Evolutionary conservation across 2,113 vertebrate genomes (phyloP).

Genomic region (Sapayoa aenigma): DNA sequence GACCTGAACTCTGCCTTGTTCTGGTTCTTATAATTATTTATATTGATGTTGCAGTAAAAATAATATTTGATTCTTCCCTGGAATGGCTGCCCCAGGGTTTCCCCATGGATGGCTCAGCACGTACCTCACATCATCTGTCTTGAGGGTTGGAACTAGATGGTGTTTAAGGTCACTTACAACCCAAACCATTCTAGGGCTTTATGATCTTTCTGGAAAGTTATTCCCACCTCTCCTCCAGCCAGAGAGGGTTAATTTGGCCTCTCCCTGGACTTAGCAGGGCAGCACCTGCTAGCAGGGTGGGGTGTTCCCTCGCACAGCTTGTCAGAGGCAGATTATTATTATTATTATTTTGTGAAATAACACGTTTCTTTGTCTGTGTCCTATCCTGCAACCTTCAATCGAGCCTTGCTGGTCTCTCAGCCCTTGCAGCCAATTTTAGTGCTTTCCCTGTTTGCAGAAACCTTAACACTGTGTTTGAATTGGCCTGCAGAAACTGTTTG

Average conservation of each 20-base stretch:
- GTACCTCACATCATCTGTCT: neutral
- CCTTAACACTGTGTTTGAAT: conserved; percentile 26
- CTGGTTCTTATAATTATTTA: neutral
- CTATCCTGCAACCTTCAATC: neutral
- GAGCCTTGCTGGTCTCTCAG: neutral
- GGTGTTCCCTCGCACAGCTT: neutral
- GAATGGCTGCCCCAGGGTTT: neutral
- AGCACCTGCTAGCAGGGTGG: conserved; percentile 5
- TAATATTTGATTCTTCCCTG: neutral
- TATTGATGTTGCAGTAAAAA: neutral
- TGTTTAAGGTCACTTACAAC: neutral
- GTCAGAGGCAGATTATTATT: neutral
- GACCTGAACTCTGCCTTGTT: neutral
- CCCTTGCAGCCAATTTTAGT: neutral
- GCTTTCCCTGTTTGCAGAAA: conserved; percentile 30
- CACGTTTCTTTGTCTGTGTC: conserved; percentile 1
- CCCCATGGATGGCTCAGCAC: neutral
- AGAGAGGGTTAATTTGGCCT: neutral
- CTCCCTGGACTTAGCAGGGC: neutral
- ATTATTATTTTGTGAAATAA: conserved; percentile 14
- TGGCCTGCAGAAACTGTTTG: neutral
- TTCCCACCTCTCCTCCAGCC: neutral
- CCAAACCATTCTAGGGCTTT: neutral
- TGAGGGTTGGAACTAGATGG: neutral
- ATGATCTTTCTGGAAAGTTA: neutral